Evolutionary conservation across 2,797 vertebrate species (phyloP).

Genomic region (Lagocephalus sceleratus): DNA sequence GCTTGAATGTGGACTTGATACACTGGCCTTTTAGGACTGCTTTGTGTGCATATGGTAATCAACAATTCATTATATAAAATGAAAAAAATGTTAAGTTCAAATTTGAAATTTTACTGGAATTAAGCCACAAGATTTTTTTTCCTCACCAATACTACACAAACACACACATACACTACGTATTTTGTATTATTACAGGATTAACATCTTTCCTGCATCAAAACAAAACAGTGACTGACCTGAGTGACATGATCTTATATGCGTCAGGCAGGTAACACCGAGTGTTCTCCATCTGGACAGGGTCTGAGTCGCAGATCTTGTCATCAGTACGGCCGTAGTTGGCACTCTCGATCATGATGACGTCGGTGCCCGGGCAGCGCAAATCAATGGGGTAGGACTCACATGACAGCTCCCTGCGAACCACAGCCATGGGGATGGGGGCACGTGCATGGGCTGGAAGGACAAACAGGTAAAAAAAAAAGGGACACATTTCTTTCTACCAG

Average conservation of each 20-base stretch:
- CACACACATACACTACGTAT: too few species aligned
- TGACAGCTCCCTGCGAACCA: conserved; percentile 95
- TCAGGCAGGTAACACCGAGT: conserved; percentile 98
- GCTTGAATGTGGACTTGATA: too few species aligned
- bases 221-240: conserved; percentile 77
- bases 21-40: too few species aligned
- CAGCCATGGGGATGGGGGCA: conserved; percentile 96
- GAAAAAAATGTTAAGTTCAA: too few species aligned
- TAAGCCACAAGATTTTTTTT: too few species aligned
- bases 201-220: neutral
- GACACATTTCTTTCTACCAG: neutral
- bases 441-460: conserved; percentile 84
- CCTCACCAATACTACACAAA: too few species aligned
- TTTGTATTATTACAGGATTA: neutral
- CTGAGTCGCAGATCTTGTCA: conserved; percentile 98
- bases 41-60: too few species aligned
- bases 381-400: conserved; percentile 98
- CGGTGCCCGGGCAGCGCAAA: conserved; percentile 95
- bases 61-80: too few species aligned
- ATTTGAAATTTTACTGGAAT: too few species aligned
- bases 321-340: conserved; percentile 98
- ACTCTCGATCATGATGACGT: conserved; percentile 99
- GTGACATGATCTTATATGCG: conserved; percentile 99
- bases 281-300: conserved; percentile 99
- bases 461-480: conserved; percentile 17